Percentiles rank a stretch among this genome's conserved stretches.
Conservation (phyloP, 2,888 invertebrate species). For the Rhyacophila evoluta region DNA sequence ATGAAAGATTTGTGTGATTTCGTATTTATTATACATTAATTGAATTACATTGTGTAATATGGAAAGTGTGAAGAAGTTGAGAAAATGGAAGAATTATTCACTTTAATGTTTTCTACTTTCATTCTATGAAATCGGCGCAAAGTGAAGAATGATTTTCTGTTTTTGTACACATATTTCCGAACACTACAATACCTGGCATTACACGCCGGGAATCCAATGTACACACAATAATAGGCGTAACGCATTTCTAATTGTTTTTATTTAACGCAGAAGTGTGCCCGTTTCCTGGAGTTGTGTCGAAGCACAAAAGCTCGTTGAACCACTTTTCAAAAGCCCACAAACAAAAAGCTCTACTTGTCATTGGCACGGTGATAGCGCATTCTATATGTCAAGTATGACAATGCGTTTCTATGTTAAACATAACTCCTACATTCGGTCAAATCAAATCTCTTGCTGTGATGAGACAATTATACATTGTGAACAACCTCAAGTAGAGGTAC, state of each 20-base stretch:
- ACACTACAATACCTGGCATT: slow-evolving; percentile 49
- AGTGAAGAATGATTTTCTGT: slow-evolving; percentile 49
- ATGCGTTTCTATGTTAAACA: slow-evolving; percentile 52
- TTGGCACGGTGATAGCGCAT: slow-evolving; percentile 32
- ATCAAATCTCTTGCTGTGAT: slow-evolving; percentile 53
- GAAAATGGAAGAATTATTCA: slow-evolving; percentile 53
- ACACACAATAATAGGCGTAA: slow-evolving; percentile 54
- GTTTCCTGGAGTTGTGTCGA: slow-evolving; percentile 46
- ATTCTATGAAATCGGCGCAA: slow-evolving; percentile 31
- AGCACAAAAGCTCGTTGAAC: slow-evolving; percentile 32
- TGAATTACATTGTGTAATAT: background rate
- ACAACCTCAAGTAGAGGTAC: slow-evolving; percentile 28
- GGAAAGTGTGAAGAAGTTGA: background rate
- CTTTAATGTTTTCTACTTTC: slow-evolving; percentile 33
- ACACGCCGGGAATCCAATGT: slow-evolving; percentile 51
- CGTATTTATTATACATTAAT: no score
- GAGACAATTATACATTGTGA: slow-evolving; percentile 50
- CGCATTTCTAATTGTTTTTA: slow-evolving; percentile 51
- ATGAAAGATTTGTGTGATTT: no score
- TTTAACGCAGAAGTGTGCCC: slow-evolving; percentile 43
- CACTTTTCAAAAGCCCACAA: background rate
- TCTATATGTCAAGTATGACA: slow-evolving; percentile 41
- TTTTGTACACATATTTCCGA: slow-evolving; percentile 51
- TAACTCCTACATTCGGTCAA: slow-evolving; percentile 53
- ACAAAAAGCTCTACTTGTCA: slow-evolving; percentile 36